phyloP scores from a whole-genome alignment of 2,888 invertebrate species.

The Epsilonema sp. region DNA sequence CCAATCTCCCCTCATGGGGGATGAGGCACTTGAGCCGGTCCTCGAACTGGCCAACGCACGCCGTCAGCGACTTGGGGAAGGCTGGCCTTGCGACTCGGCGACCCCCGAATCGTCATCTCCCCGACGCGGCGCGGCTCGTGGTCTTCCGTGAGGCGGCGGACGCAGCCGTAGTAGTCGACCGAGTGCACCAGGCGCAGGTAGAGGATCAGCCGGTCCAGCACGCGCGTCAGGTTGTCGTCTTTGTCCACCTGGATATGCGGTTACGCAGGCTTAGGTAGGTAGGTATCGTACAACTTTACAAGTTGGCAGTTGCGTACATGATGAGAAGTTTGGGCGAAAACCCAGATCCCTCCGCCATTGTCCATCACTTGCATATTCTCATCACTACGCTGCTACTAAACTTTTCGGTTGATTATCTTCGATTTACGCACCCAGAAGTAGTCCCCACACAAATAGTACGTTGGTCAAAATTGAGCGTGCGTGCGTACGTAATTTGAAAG shows the following conservation, averaged over 20 bases:
- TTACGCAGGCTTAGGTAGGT: too few species aligned
- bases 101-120: conserved; percentile 8
- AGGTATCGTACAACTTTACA: too few species aligned
- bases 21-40: conserved; percentile 6
- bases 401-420: too few species aligned
- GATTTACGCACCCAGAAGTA: conserved; percentile 7
- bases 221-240: conserved; percentile 8
- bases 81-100: conserved; percentile 3
- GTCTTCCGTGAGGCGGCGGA: not conserved
- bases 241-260: conserved; percentile 9
- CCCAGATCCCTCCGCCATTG: too few species aligned
- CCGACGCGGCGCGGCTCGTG: conserved; percentile 10
- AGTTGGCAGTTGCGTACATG: too few species aligned
- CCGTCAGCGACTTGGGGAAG: conserved; percentile 8
- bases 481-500: too few species aligned
- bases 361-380: too few species aligned
- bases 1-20: conserved; percentile 8
- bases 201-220: conserved; percentile 55
- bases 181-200: conserved; percentile 88
- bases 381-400: too few species aligned
- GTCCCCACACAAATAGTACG: too few species aligned
- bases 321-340: too few species aligned
- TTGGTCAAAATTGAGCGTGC: too few species aligned
- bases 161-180: conserved; percentile 72
- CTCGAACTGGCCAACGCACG: conserved; percentile 8